A percentile compares a stretch with the other conserved stretches of the same genome.
These are phyloP conservation scores for Protomyctophum bolini DNA, from an alignment of 2,113 vertebrate genomes.

Conservation along the genomic window DNA sequence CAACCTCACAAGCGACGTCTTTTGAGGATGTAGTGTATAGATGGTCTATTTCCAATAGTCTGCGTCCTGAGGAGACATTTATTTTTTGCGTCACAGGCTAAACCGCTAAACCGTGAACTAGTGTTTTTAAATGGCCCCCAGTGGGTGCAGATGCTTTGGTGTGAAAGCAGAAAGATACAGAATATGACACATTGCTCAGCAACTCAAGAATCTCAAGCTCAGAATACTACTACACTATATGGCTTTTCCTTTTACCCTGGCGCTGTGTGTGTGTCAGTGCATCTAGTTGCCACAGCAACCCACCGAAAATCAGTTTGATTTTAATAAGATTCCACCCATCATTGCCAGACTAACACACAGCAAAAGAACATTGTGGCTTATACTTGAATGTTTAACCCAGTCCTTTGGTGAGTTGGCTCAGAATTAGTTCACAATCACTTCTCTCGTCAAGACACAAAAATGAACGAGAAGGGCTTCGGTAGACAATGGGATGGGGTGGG, in stretches of 20 bases:
- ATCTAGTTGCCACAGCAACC: not conserved
- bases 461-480: conserved; percentile 59
- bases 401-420: conserved; percentile 78
- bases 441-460: conserved; percentile 74
- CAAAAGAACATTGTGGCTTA: conserved; percentile 53
- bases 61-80: no score
- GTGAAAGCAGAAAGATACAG: no score
- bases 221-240: no score
- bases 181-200: no score
- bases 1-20: no score
- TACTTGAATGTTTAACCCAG: conserved; percentile 97
- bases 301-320: not conserved
- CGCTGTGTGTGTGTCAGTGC: not conserved
- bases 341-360: conserved; percentile 6
- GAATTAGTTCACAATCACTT: conserved; percentile 88
- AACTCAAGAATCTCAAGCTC: no score
- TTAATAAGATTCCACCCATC: conserved; percentile 15
- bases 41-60: no score
- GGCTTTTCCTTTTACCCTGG: not conserved
- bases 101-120: no score
- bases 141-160: no score
- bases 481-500: conserved; percentile 55
- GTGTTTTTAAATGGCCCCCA: no score
- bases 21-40: no score
- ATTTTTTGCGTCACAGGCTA: no score